These are phyloP conservation scores for Gymnobelideus leadbeateri DNA, from an alignment of 2,113 vertebrate species.

Conservation along the genomic window DNA sequence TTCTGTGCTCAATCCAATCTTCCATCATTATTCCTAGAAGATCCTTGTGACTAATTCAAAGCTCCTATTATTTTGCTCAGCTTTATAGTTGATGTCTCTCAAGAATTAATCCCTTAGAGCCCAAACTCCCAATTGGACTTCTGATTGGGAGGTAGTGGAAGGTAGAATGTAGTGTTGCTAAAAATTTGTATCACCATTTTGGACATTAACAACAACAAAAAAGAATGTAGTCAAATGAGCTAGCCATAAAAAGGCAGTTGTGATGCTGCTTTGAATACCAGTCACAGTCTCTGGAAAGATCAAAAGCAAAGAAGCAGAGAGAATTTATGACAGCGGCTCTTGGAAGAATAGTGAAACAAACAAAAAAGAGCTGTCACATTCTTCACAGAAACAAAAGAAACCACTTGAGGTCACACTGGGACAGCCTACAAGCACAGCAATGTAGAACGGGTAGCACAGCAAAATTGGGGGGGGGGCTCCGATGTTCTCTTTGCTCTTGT, in stretches of 20 bases:
- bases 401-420: fast-evolving
- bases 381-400: neutral
- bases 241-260: neutral
- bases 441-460: neutral
- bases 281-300: constrained; percentile 17
- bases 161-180: neutral
- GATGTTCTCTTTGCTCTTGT: neutral
- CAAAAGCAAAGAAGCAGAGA: neutral
- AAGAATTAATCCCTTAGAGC: constrained; percentile 32
- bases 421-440: fast-evolving
- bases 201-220: neutral
- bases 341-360: neutral
- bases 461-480: no score
- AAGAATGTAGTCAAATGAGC: neutral
- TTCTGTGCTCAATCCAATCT: constrained; percentile 9
- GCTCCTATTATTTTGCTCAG: constrained; percentile 9
- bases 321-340: neutral
- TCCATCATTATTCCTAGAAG: constrained; percentile 35
- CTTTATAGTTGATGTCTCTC: neutral
- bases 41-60: constrained; percentile 29
- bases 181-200: neutral
- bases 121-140: neutral
- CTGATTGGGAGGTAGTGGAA: neutral
- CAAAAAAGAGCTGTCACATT: neutral
- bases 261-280: constrained; percentile 44